Evolutionary conservation across 2,113 vertebrate genomes (phyloP).

Genomic region (Hiodon alosoides): DNA sequence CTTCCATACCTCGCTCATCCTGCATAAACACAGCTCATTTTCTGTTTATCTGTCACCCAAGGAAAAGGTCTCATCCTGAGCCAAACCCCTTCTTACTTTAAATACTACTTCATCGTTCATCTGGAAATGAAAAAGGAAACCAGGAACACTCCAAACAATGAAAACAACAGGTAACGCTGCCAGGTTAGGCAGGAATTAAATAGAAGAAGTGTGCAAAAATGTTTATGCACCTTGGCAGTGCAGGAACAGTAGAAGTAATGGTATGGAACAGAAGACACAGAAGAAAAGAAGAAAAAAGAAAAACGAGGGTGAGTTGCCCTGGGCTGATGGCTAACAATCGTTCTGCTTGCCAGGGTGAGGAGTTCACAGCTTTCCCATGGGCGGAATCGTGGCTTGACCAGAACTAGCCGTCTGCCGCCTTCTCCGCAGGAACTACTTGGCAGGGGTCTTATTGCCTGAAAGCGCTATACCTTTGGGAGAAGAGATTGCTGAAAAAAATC

Average conservation of each 20-base stretch:
- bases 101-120: not conserved
- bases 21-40: no score
- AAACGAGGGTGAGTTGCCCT: not conserved
- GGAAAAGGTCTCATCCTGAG: no score
- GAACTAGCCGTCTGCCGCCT: slow-evolving; percentile 21
- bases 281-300: not conserved
- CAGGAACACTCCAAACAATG: not conserved
- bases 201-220: slow-evolving; percentile 1
- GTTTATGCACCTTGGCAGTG: no score
- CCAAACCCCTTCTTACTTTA: not conserved
- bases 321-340: not conserved
- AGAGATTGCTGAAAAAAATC: not conserved
- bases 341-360: slow-evolving; percentile 13
- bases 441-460: slow-evolving; percentile 26
- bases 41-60: no score
- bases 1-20: not conserved
- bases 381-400: slow-evolving; percentile 22
- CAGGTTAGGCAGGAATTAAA: slow-evolving; percentile 5
- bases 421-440: slow-evolving; percentile 33
- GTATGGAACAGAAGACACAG: not conserved
- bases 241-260: not conserved
- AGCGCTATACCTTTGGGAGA: not conserved
- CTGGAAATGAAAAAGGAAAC: no score
- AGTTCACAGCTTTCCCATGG: slow-evolving; percentile 30
- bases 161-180: not conserved